These are phyloP conservation scores for Prenolepis imparis DNA, from an alignment of 2,888 invertebrate species.

Conservation along the genomic window DNA sequence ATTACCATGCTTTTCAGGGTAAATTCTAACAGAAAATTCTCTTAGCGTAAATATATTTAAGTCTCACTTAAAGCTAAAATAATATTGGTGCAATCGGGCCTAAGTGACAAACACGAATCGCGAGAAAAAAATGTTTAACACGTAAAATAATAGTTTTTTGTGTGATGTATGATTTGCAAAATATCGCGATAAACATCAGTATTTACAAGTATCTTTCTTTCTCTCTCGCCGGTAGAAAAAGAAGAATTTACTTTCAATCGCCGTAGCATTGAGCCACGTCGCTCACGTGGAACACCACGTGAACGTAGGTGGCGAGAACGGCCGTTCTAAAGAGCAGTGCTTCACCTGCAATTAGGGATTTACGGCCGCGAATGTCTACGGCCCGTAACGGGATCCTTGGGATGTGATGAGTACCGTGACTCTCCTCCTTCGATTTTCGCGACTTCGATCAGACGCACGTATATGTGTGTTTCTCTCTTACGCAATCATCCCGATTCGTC, in stretches of 20 bases:
- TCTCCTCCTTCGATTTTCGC: slow-evolving; percentile 9
- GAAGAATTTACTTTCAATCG: slow-evolving; percentile 77
- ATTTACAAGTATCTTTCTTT: slow-evolving; percentile 3
- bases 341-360: slow-evolving; percentile 56
- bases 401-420: slow-evolving; percentile 12
- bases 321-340: slow-evolving; percentile 48
- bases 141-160: slow-evolving; percentile 58
- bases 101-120: too few relatives aligned
- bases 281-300: slow-evolving; percentile 84
- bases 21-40: too few relatives aligned
- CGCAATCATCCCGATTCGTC: slow-evolving; percentile 42
- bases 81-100: too few relatives aligned
- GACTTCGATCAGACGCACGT: background rate
- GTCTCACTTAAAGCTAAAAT: too few relatives aligned
- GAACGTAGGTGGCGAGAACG: slow-evolving; percentile 81
- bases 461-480: slow-evolving; percentile 38
- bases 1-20: too few relatives aligned
- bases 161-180: slow-evolving; percentile 50
- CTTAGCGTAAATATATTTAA: too few relatives aligned
- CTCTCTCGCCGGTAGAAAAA: slow-evolving; percentile 40
- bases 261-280: slow-evolving; percentile 77
- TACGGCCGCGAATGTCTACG: slow-evolving; percentile 35
- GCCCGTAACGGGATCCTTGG: slow-evolving; percentile 1
- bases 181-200: slow-evolving; percentile 58
- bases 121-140: background rate